Conservation (phyloP, 2,113 vertebrate genomes). For the Notothenia rossii region DNA sequence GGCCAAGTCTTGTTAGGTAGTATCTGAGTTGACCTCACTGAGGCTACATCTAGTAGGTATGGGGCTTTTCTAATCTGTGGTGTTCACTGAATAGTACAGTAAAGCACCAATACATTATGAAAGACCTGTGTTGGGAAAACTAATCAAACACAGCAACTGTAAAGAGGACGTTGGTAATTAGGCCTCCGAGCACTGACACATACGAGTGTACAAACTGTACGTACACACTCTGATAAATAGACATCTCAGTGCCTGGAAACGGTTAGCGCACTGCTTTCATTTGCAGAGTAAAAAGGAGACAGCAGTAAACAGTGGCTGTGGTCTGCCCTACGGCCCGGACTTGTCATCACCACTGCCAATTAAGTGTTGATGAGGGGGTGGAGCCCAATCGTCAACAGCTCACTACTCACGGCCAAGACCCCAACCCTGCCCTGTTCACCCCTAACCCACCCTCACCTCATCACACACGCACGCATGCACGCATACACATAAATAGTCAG, state of each 20-base stretch:
- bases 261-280: not conserved
- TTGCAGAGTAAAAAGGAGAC: slow-evolving; percentile 23
- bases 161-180: slow-evolving; percentile 23
- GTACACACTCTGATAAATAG: not conserved
- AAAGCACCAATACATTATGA: slow-evolving; percentile 1
- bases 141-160: slow-evolving; percentile 11
- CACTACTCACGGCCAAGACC: slow-evolving; percentile 59
- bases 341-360: slow-evolving; percentile 76
- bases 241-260: not conserved
- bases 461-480: too few species aligned
- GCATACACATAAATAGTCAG: not conserved
- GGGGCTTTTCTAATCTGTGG: slow-evolving; percentile 11
- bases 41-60: slow-evolving; percentile 30
- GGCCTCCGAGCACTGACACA: slow-evolving; percentile 6
- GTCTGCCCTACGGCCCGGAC: slow-evolving; percentile 49
- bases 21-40: slow-evolving; percentile 25
- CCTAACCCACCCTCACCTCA: not conserved
- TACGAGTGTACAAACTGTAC: not conserved
- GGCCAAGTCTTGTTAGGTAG: slow-evolving; percentile 46
- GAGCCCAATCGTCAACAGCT: slow-evolving; percentile 56
- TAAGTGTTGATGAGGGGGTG: slow-evolving; percentile 74
- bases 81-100: slow-evolving; percentile 30
- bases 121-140: slow-evolving; percentile 22
- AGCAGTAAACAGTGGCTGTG: slow-evolving; percentile 46
- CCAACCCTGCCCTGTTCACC: slow-evolving; percentile 7